Conservation (phyloP, 2,888 invertebrate genomes). For the Megalurothrips usitatus region DNA sequence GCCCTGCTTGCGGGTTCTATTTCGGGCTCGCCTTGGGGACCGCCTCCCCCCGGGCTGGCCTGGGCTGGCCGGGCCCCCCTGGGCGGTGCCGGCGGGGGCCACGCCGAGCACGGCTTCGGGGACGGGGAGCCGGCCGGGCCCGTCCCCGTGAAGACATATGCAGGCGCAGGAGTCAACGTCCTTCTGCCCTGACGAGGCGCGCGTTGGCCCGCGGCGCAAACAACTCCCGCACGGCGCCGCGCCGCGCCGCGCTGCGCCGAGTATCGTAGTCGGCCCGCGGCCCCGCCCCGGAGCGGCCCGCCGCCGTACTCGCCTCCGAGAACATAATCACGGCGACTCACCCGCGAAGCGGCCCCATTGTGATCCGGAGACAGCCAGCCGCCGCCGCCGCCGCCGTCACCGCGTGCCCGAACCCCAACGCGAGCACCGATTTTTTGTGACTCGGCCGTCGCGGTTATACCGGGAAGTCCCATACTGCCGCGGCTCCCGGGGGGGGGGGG, state of each 20-base stretch:
- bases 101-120: neutral
- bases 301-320: too few species aligned
- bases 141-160: neutral
- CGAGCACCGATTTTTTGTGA: too few species aligned
- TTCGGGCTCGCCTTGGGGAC: neutral
- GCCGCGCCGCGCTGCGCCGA: neutral
- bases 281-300: too few species aligned
- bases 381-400: too few species aligned
- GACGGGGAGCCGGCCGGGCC: neutral
- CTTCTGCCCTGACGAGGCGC: neutral
- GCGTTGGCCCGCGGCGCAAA: neutral
- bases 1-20: neutral
- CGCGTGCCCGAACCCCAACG: too few species aligned
- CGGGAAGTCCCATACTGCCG: too few species aligned
- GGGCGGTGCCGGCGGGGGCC: neutral
- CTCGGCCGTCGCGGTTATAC: too few species aligned
- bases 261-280: too few species aligned
- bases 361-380: neutral
- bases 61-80: neutral
- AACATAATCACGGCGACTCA: too few species aligned
- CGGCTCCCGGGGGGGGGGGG: too few species aligned
- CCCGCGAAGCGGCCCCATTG: neutral
- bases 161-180: conserved; percentile 9
- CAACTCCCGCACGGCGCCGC: neutral
- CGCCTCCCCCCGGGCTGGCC: neutral